Conservation (phyloP, 2,888 invertebrate species). For the Tetropium fuscum region DNA sequence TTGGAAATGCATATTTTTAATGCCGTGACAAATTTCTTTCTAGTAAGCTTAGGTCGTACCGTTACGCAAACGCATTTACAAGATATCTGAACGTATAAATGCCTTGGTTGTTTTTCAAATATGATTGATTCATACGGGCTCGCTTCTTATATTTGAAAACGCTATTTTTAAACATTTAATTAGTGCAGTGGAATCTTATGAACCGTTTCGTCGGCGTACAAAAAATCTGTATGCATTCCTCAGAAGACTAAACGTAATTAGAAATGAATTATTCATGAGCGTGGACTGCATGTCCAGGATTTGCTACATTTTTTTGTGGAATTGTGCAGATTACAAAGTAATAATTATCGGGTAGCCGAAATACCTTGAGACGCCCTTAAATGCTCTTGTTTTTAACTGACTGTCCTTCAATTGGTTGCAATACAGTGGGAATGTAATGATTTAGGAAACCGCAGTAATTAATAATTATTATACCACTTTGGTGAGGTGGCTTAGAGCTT, state of each 20-base stretch:
- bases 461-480: too few species aligned
- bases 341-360: too few species aligned
- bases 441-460: too few species aligned
- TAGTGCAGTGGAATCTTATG: slow-evolving; percentile 5
- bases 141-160: not conserved
- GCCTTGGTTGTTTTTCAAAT: not conserved
- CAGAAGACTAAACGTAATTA: not conserved
- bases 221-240: slow-evolving; percentile 7
- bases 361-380: too few species aligned
- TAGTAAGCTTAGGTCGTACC: slow-evolving; percentile 15
- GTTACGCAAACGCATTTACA: slow-evolving; percentile 20
- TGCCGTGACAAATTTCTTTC: slow-evolving; percentile 30
- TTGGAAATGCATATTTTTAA: slow-evolving; percentile 26
- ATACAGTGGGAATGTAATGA: too few species aligned
- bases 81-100: not conserved
- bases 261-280: not conserved
- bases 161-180: slow-evolving; percentile 3
- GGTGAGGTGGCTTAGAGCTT: too few species aligned
- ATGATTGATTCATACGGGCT: not conserved
- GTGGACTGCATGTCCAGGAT: too few species aligned
- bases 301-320: too few species aligned
- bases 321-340: too few species aligned
- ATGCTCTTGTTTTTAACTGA: too few species aligned
- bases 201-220: not conserved
- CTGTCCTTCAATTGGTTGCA: too few species aligned